Base-by-base conservation (phyloP, 2,797 vertebrate species). In the Scomberomorus guttatus region DNA sequence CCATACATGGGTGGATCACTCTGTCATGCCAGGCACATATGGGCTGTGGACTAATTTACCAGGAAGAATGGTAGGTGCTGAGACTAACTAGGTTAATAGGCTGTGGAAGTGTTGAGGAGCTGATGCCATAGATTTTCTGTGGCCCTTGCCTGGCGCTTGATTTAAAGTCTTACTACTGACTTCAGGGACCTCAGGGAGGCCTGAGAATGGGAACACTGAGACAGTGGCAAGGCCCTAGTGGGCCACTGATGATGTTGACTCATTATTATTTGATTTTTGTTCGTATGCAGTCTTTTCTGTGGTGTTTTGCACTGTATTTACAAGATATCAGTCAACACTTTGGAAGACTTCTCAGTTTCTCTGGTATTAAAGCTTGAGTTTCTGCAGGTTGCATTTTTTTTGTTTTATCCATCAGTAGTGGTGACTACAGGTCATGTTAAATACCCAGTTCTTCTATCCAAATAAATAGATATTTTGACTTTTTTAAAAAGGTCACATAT, bases 21-120 rank as follows among this genome's bases (percentile, higher is more conserved):
- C 74, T 80, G 64, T 87, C 81, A 74, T 75, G 48, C 37, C 65
- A 46, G 74, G 65, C 67, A 76, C 82, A 75, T 66, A 66, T 54
- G 55, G 74, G 12, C 61, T 1, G 3, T 17, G 64, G 32, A 42
- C 58, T 83, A 39, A 81, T 90, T 89, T 72, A 76, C 56, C 77
- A 72, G 82, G 74, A 90, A 65, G 77, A 80, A 83, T 85, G 77
- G 62, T 65, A 17, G 85, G 32, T 57, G 64, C 62, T 74, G 17
- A 59, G 62, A 52, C 82, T 72, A 92, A 86, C 84, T 90, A 77
- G 91, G 92, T 90, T 93, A 94, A 91, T 85, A 69, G 78, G 71
- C 68, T 52, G 55, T 58, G 56, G 55, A 72, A 22, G 22, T 72
- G 77, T 56, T 29, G 44, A 77, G 51, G 48, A 79, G 74, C 73